Percentiles rank a stretch among this genome's conserved stretches.
Conservation (phyloP, 2,797 vertebrate species). For the Rhinoraja longicauda region DNA sequence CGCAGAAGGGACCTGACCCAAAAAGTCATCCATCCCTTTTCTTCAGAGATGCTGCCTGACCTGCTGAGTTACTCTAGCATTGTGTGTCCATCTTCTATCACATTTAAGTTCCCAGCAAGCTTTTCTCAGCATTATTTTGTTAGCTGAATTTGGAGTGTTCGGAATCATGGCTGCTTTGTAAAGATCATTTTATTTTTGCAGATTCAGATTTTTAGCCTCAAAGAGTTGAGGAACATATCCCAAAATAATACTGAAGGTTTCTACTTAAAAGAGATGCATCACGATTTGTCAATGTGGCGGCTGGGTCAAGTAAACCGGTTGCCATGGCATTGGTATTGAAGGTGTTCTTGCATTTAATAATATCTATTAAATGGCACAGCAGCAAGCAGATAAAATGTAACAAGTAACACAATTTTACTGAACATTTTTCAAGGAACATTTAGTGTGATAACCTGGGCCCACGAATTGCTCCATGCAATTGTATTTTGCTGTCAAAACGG, state of each 20-base stretch:
- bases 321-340: not conserved
- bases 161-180: not conserved
- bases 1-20: too few species aligned
- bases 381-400: not conserved
- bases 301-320: not conserved
- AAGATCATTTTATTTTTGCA: not conserved
- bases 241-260: not conserved
- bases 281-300: not conserved
- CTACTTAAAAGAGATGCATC: not conserved
- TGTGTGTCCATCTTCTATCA: too few species aligned
- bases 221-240: not conserved
- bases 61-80: too few species aligned
- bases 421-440: not conserved
- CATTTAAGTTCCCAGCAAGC: not conserved
- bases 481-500: too few species aligned
- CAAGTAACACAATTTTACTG: not conserved
- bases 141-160: not conserved
- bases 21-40: too few species aligned
- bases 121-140: not conserved
- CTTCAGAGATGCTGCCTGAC: too few species aligned
- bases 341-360: not conserved
- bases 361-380: not conserved
- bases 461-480: too few species aligned
- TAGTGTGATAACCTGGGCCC: not conserved
- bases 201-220: not conserved